A percentile compares a stretch with the other conserved stretches of the same genome.
Evolutionary conservation across 2,888 invertebrate genomes (phyloP).

Genomic region (Pycnomerus fuliginosus): DNA sequence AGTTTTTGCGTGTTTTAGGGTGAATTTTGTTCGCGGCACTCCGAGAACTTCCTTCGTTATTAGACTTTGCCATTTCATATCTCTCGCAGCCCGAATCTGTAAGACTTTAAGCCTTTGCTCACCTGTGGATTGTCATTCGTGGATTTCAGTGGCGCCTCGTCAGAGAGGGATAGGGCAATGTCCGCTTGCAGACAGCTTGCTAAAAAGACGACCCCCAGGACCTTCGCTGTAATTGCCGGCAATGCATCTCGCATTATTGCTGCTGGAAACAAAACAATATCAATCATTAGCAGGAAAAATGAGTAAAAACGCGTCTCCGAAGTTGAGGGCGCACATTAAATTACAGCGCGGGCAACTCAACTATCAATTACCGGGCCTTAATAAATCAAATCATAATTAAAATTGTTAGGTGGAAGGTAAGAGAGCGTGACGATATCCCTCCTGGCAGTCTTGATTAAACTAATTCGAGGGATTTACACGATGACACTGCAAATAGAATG

Average conservation of each 20-base stretch:
- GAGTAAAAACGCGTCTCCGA: neutral
- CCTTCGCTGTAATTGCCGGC: conserved; percentile 33
- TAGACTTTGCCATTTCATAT: conserved; percentile 16
- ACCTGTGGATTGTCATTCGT: conserved; percentile 43
- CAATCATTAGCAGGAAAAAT: conserved; percentile 1
- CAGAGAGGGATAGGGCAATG: conserved; percentile 30
- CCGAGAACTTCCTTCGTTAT: neutral
- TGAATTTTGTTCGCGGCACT: neutral
- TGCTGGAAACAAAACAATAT: conserved; percentile 33
- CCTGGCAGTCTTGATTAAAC: conserved; percentile 9
- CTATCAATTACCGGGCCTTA: neutral
- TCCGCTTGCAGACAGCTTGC: conserved; percentile 38
- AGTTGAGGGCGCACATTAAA: neutral
- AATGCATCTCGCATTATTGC: conserved; percentile 44
- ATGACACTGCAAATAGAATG: conserved; percentile 14
- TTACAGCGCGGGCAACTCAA: neutral
- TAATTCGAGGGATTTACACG: conserved; percentile 19
- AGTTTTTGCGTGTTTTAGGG: too few relatives aligned
- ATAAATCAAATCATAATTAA: neutral
- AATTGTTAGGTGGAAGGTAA: neutral
- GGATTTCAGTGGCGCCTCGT: conserved; percentile 37
- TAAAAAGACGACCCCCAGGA: conserved; percentile 40
- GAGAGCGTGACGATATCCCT: neutral
- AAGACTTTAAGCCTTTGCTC: too few relatives aligned
- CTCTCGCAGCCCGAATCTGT: too few relatives aligned